Evolutionary conservation across 2,113 vertebrate species (phyloP), one percentile per base, ranked within the genome.

Genomic region (Tachysurus fulvidraco): DNA sequence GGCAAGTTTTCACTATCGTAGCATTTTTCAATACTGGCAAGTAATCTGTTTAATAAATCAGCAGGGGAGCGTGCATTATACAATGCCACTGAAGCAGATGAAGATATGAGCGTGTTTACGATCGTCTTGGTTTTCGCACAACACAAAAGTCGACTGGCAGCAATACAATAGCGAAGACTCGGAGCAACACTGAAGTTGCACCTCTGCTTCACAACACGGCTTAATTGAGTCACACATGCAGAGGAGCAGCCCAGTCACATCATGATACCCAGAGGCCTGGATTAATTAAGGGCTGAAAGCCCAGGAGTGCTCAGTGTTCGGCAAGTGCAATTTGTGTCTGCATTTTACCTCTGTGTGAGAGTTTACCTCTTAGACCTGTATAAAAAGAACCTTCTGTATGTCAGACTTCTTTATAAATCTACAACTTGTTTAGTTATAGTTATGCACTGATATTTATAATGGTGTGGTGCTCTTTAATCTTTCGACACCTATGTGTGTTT

Each of bases 261-360:
- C 94, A 95, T 91, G 93, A 93, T 94, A 94, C 94, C 95, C 95
- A 90, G 93, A 95, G 95, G 95, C 93, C 92, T 93, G 89, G 92
- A 94, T 95, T 96, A 96, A 96, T 95, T 95, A 95, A 94, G 93
- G 93, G 92, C 91, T 94, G 91, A 94, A 95, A 93, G 91, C 94
- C 93, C 93, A 91, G 77, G 93, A 94, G 93, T 92, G 88, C 90
- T 85, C 90, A 92, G 91, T 91, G 90, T 94, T 94, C 93, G 93
- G 93, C 94, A 94, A 94, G 93, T 94, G 93, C 90, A 71, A 92
- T 94, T 91, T 95, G 93, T 93, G 93, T 90, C 91, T 92, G 57
- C 81, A 11, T 46, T 82, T 73, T 93, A 93, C 92, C 93, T 86
- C 87, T 92, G 92, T 30, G 52, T 79, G 52, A 79, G 52, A 30